Evolutionary conservation across 2,797 vertebrate species (phyloP).

Genomic region (Salmo trutta): DNA sequence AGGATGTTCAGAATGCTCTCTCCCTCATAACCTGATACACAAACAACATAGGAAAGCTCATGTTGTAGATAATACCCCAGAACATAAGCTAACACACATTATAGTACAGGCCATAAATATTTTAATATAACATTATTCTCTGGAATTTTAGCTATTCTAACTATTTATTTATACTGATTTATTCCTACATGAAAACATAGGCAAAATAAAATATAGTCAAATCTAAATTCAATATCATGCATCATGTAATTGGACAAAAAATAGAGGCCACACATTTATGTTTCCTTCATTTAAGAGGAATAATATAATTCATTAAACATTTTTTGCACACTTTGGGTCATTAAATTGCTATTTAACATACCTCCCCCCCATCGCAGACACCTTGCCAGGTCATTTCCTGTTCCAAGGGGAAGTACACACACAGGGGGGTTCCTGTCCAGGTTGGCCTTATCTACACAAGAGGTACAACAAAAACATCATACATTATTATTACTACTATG

Average conservation of each 20-base stretch:
- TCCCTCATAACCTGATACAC: slow-evolving; percentile 86
- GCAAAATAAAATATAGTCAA: no score
- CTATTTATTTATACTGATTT: no score
- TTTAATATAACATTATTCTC: not conserved
- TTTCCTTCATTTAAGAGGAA: slow-evolving; percentile 8
- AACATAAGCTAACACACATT: not conserved
- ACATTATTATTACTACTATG: no score
- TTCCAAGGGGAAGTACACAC: slow-evolving; percentile 94
- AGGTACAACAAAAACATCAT: slow-evolving; percentile 48
- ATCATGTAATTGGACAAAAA: not conserved
- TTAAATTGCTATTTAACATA: slow-evolving; percentile 62
- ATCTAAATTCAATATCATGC: not conserved
- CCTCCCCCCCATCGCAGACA: slow-evolving; percentile 97
- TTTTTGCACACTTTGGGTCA: slow-evolving; percentile 11
- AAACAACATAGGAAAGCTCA: not conserved
- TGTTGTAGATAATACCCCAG: not conserved
- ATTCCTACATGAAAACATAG: no score
- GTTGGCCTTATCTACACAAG: slow-evolving; percentile 87
- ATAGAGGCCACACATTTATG: not conserved
- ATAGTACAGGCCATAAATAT: not conserved
- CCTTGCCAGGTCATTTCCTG: slow-evolving; percentile 92
- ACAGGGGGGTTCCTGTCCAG: slow-evolving; percentile 90
- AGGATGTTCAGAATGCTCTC: slow-evolving; percentile 91
- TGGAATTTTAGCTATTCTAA: not conserved
- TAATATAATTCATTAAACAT: slow-evolving; percentile 5